A percentile compares a stretch with the other conserved stretches of the same genome.
These are phyloP conservation scores for Scaptomyza hsui DNA, from an alignment of 1,140 invertebrate species.

Conservation along the genomic window DNA sequence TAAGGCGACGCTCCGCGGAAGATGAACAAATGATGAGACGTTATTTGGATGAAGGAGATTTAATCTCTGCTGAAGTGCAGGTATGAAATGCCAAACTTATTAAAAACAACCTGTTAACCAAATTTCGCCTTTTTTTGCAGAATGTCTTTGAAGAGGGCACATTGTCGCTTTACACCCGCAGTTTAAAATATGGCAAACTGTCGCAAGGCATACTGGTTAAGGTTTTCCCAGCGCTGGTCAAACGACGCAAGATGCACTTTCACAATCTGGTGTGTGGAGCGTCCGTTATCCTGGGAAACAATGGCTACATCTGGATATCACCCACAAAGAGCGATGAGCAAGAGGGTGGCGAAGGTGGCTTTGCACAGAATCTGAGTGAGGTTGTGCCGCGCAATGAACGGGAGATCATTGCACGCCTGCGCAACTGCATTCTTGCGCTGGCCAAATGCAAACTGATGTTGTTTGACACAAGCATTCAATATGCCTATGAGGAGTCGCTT, in stretches of 20 bases:
- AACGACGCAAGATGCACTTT: conserved; percentile 97
- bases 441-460: conserved; percentile 94
- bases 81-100: conserved; percentile 2
- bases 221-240: conserved; percentile 96
- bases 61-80: conserved; percentile 97
- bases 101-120: background rate
- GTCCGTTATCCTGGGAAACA: conserved; percentile 97
- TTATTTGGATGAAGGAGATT: conserved; percentile 97
- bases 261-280: conserved; percentile 96
- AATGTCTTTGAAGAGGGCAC: conserved; percentile 95
- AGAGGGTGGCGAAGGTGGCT: conserved; percentile 90
- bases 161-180: conserved; percentile 96
- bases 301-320: conserved; percentile 98
- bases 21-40: conserved; percentile 99
- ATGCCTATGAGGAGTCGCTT: conserved; percentile 95
- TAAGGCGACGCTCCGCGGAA: conserved; percentile 96
- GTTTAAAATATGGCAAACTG: conserved; percentile 98
- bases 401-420: conserved; percentile 92
- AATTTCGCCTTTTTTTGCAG: conserved; percentile 80
- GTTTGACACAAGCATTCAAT: conserved; percentile 95
- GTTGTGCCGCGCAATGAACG: conserved; percentile 89
- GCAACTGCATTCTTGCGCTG: conserved; percentile 95
- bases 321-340: conserved; percentile 88
- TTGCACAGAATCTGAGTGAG: conserved; percentile 91
- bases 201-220: conserved; percentile 94